Base-by-base conservation (phyloP, 2,113 vertebrate species). In the Loxodonta africana region DNA sequence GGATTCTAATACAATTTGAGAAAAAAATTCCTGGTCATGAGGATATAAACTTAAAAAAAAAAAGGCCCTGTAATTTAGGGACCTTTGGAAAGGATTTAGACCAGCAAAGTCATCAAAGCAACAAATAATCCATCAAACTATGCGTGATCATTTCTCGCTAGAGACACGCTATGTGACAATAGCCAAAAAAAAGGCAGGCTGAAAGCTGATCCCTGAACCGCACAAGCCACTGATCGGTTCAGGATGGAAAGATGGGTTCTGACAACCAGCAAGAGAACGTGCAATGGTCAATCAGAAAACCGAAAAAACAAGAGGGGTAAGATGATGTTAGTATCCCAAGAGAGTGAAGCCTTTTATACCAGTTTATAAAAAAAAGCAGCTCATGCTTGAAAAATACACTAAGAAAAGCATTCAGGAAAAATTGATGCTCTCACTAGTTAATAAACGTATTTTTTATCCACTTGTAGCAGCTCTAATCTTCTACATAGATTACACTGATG, bases 371-470 rank as follows among this genome's bases (percentile, higher is more conserved):
- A 81, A 96, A 93, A 37, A 37, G 83, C 30, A 25, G 60, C 28
- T 88, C 30, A 46, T 57, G 15, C 77, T 90, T 90, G 37, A 86
- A 86, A 92, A 74, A 23, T 51, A 62, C 2, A 3, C 88, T 76
- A 87, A 65, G 62, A n/a, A 92, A 95, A 86, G 44, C 67, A 83
- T 30, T 90, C 41, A 41, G 51, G 48, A 11, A 87, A 76, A 83
- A 80, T 60, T 62, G 33, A 33, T 69, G 18, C 15, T 88, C 51
- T 88, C 26, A 2, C 74, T 28, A 41, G 9, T 20, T 84, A 48
- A 57, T 96, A 84, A 60, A 82, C 30, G 69, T 76, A 85, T 48
- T n/a, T n/a, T n/a, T n/a, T n/a, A 69, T 12, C 88, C 71, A 63
- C 18, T 41, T 9, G 30, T 30, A 11, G 28, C 20, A 91, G 44